These are phyloP conservation scores for Nysson spinosus DNA, from an alignment of 2,888 invertebrate species.

Conservation along the genomic window DNA sequence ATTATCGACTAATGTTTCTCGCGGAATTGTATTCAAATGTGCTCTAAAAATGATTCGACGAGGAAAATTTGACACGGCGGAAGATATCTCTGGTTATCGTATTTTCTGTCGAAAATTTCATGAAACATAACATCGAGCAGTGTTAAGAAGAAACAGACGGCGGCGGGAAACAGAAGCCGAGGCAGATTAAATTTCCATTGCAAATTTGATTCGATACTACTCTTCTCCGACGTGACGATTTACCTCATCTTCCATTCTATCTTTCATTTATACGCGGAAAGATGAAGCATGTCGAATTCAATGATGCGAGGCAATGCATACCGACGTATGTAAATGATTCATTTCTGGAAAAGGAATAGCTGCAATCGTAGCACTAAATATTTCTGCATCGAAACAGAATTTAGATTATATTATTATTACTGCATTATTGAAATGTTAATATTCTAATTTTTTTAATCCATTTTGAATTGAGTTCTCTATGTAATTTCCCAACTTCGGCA, in stretches of 20 bases:
- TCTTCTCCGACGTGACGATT: conserved; percentile 40
- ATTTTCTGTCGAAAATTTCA: conserved; percentile 42
- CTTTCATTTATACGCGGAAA: conserved; percentile 38
- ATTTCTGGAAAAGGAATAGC: too few relatives aligned
- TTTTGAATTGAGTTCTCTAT: too few relatives aligned
- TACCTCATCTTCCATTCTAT: conserved; percentile 8
- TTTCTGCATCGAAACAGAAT: too few relatives aligned
- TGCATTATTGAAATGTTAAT: too few relatives aligned
- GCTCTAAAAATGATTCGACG: not conserved
- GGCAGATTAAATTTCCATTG: conserved; percentile 61
- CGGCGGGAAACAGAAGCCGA: conserved; percentile 42
- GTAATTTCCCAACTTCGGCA: too few relatives aligned
- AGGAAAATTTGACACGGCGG: not conserved
- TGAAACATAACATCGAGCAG: conserved; percentile 19
- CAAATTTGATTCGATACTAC: conserved; percentile 58
- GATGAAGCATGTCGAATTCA: conserved; percentile 40
- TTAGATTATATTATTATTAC: too few relatives aligned
- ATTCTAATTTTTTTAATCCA: too few relatives aligned
- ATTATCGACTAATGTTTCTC: too few relatives aligned
- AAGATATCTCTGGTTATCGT: not conserved
- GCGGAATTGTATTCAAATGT: not conserved
- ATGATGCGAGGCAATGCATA: conserved; percentile 13
- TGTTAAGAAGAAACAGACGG: conserved; percentile 43
- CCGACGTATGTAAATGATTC: too few relatives aligned
- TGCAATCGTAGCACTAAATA: too few relatives aligned